These are phyloP conservation scores for Drosophila miranda DNA, from an alignment of 1,140 invertebrate species.

Conservation along the genomic window DNA sequence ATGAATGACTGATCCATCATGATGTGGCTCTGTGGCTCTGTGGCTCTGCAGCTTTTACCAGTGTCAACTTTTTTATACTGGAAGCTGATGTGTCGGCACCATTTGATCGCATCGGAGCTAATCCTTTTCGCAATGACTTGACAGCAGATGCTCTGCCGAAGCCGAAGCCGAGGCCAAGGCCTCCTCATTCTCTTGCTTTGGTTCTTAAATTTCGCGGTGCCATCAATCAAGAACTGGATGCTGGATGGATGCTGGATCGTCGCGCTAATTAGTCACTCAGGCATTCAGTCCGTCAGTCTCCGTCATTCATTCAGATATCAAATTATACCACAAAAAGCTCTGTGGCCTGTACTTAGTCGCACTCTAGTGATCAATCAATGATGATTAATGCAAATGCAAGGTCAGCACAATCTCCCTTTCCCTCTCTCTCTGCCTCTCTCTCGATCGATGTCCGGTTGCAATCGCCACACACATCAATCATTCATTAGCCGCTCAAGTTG, in stretches of 20 bases:
- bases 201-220: conserved; percentile 82
- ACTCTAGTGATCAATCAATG: conserved; percentile 75
- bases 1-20: conserved; percentile 69
- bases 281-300: conserved; percentile 42
- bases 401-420: conserved; percentile 44
- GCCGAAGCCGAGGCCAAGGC: background rate
- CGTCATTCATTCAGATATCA: conserved; percentile 43
- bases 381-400: conserved; percentile 79
- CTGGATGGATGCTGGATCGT: conserved; percentile 45
- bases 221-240: conserved; percentile 76
- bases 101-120: conserved; percentile 75
- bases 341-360: conserved; percentile 58
- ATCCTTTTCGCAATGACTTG: conserved; percentile 82
- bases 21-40: background rate
- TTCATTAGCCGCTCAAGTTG: conserved; percentile 79
- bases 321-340: conserved; percentile 55
- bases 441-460: conserved; percentile 10
- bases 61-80: conserved; percentile 74
- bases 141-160: conserved; percentile 56
- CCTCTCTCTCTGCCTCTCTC: conserved; percentile 4
- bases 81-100: conserved; percentile 72
- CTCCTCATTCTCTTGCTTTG: conserved; percentile 42
- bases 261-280: conserved; percentile 75
- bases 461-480: conserved; percentile 72
- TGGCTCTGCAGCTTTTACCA: conserved; percentile 47